These are phyloP conservation scores for Tachypleus tridentatus DNA, from an alignment of 1,140 invertebrate species.

Conservation along the genomic window DNA sequence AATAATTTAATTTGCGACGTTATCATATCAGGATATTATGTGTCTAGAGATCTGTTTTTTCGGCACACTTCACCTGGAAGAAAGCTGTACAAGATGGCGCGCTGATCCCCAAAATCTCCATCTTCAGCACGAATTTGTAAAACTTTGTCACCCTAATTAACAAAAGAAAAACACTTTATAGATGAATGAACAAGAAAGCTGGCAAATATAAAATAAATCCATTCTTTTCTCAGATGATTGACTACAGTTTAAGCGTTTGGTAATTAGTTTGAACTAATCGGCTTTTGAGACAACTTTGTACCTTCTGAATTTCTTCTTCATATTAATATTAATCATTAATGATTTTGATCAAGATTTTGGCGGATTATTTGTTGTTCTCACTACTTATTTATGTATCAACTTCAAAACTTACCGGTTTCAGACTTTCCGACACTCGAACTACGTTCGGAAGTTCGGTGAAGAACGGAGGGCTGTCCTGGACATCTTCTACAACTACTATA, in stretches of 20 bases:
- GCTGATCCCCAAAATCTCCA: conserved; percentile 68
- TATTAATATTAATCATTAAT: too few relatives aligned
- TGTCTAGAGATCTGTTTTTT: too few relatives aligned
- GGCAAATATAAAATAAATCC: too few relatives aligned
- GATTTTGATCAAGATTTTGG: too few relatives aligned
- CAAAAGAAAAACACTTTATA: conserved; percentile 1
- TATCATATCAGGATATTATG: conserved; percentile 47
- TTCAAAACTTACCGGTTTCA: conserved; percentile 33
- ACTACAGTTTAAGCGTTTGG: too few relatives aligned
- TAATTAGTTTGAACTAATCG: too few relatives aligned
- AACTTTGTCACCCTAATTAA: conserved; percentile 43
- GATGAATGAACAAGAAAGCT: too few relatives aligned
- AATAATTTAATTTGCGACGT: not conserved
- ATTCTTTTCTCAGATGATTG: too few relatives aligned
- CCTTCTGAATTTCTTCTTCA: too few relatives aligned
- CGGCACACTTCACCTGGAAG: conserved; percentile 49
- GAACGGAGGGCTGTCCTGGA: conserved; percentile 72
- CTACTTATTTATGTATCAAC: not conserved
- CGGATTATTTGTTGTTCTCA: too few relatives aligned
- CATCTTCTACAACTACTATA: conserved; percentile 65
- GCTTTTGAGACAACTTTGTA: too few relatives aligned
- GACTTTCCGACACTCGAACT: conserved; percentile 50
- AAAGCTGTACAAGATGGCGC: conserved; percentile 66
- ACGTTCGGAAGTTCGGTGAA: conserved; percentile 64
- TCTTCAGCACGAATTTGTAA: conserved; percentile 71